Conservation (phyloP, 2,888 invertebrate genomes). For the Pogonocherus hispidulus region DNA sequence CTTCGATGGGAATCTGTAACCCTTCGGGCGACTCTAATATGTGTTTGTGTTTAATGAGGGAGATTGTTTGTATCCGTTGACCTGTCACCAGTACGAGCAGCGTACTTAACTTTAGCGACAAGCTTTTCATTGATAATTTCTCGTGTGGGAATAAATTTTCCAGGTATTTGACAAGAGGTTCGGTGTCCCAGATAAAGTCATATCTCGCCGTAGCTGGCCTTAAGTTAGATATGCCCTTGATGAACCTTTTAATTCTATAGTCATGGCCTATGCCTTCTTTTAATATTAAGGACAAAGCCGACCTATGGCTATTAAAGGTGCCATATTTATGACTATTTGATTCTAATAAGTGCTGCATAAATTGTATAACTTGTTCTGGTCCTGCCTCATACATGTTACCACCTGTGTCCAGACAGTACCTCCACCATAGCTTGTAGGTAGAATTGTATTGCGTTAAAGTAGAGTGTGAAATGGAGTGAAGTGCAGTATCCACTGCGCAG, state of each 20-base stretch:
- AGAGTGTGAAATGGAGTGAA: not conserved
- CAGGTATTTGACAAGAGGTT: not conserved
- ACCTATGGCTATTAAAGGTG: not conserved
- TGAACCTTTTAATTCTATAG: not conserved
- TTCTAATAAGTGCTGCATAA: slow-evolving; percentile 6
- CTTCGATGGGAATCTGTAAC: not conserved
- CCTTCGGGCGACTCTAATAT: not conserved
- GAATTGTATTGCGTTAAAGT: not conserved
- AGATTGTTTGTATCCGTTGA: not conserved
- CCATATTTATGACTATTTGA: slow-evolving; percentile 6
- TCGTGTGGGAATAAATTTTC: not conserved
- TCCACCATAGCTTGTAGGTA: not conserved
- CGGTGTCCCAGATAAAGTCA: not conserved
- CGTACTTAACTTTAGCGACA: slow-evolving; percentile 3
- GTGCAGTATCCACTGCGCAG: not conserved
- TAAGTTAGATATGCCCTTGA: not conserved
- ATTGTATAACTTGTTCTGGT: slow-evolving; percentile 1
- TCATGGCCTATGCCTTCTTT: not conserved
- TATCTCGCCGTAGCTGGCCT: not conserved
- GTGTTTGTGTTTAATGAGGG: too few relatives aligned
- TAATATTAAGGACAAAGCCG: slow-evolving; percentile 3
- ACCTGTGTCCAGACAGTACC: not conserved
- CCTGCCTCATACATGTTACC: not conserved
- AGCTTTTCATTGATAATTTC: not conserved
- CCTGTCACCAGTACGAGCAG: not conserved